Evolutionary conservation across 2,888 invertebrate species (phyloP).

Genomic region (Ctenicera cuprea): DNA sequence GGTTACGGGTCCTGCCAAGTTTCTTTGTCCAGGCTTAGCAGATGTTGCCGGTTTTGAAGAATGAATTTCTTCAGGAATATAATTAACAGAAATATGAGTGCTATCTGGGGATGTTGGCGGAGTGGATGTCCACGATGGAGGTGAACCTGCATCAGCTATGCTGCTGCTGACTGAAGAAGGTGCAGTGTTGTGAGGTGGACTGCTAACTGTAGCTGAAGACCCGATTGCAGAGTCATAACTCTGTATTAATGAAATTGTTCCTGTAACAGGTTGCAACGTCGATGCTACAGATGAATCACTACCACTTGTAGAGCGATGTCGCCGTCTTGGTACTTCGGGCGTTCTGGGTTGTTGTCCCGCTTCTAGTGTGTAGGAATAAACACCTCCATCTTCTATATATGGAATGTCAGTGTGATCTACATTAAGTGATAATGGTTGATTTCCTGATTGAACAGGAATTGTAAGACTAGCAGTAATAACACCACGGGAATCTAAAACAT

Average conservation of each 20-base stretch:
- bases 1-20: slow-evolving; percentile 64
- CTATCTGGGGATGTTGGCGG: slow-evolving; percentile 77
- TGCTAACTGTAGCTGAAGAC: slow-evolving; percentile 77
- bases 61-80: slow-evolving; percentile 73
- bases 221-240: slow-evolving; percentile 80
- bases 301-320: slow-evolving; percentile 73
- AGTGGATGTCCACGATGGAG: slow-evolving; percentile 77
- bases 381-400: slow-evolving; percentile 78
- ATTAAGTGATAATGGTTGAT: slow-evolving; percentile 71
- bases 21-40: slow-evolving; percentile 57
- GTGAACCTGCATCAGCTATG: slow-evolving; percentile 71
- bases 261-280: slow-evolving; percentile 69
- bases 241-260: slow-evolving; percentile 69
- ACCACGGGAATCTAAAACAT: slow-evolving; percentile 75
- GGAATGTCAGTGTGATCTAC: slow-evolving; percentile 80
- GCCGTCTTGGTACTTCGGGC: slow-evolving; percentile 69
- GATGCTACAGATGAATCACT: slow-evolving; percentile 73
- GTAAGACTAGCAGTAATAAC: slow-evolving; percentile 88
- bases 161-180: slow-evolving; percentile 68
- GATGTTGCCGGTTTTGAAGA: slow-evolving; percentile 54
- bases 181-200: slow-evolving; percentile 72
- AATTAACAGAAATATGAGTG: slow-evolving; percentile 74
- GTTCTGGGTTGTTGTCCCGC: slow-evolving; percentile 67
- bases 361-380: slow-evolving; percentile 63
- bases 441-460: slow-evolving; percentile 76